Base-by-base conservation (phyloP, 2,113 vertebrate species). In the Cottus gobio region DNA sequence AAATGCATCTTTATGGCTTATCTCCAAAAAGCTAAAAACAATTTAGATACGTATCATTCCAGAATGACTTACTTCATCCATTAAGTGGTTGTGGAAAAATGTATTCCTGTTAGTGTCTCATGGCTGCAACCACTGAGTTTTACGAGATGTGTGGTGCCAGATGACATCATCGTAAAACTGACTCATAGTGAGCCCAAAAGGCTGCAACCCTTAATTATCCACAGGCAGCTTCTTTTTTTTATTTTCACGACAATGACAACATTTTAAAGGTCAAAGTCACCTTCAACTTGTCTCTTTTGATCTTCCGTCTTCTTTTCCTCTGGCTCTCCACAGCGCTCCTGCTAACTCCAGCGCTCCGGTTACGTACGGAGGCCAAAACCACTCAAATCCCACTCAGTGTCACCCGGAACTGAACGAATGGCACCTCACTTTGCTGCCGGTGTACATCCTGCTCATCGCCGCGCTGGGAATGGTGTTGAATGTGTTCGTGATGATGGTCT, bases 391-490 rank as follows among this genome's bases (percentile, higher is more conserved):
- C 12, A 28, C 11, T 16, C 0, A 0, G 0, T 94, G 91, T 58
- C 0, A 1, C 1, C 11, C 8, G 28, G 0, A 4, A 0, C 12
- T 58, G 4, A 71, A 75, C 82, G 5, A 82, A 1, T 95, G 93
- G 95, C 7, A 96, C 3, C 39, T 78, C 0, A 20, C 80, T 50
- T 93, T 90, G 67, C 91, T 97, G 69, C 93, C 96, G 0, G 75
- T 75, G 3, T 97, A 95, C 83, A 94, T 97, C 89, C 92, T 95
- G 93, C 4, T 93, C 70, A 90, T 97, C 82, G 93, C 95, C 28
- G 39, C 93, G 37, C 79, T 97, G 48, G 96, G 96, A 11, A 52
- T 91, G 0, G 18, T 95, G 0, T 96, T 96, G 52, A 98, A 98
- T 56, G 5, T 88, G 9, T 97, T 97, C 30, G 96, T 98, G 36